phyloP scores from a whole-genome alignment of 2,797 vertebrate species.

The Cryptoblepharus egeriae region DNA sequence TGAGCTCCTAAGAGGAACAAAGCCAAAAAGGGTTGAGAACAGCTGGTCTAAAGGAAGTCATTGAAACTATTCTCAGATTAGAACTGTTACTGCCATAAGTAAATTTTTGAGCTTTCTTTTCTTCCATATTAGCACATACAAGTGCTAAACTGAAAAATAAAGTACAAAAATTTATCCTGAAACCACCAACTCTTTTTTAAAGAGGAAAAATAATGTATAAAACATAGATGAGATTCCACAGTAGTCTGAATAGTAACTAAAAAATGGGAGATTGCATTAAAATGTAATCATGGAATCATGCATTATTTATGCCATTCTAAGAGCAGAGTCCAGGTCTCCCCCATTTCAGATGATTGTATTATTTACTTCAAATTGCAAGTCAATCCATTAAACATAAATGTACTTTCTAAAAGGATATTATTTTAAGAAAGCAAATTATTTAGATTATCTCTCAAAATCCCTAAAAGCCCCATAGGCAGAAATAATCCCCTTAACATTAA shows the following conservation, averaged over 20 bases:
- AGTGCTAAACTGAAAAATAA: conserved; percentile 28
- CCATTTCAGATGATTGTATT: conserved; percentile 45
- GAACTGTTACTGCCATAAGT: not conserved
- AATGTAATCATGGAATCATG: conserved; percentile 55
- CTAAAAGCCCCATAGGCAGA: conserved; percentile 41
- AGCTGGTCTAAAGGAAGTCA: too few species aligned
- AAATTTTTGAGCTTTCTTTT: conserved; percentile 42
- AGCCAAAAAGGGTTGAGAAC: too few species aligned
- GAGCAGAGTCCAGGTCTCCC: not conserved
- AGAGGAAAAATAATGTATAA: not conserved
- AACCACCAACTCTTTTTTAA: not conserved
- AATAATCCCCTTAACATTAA: conserved; percentile 41
- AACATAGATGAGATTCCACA: conserved; percentile 37
- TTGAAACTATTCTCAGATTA: too few species aligned
- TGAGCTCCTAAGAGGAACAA: too few species aligned
- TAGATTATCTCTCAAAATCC: conserved; percentile 42
- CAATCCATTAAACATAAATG: conserved; percentile 49
- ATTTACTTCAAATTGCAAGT: conserved; percentile 58
- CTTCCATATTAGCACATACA: conserved; percentile 19
- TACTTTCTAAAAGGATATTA: conserved; percentile 37
- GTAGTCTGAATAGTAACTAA: conserved; percentile 35
- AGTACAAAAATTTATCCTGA: conserved; percentile 33
- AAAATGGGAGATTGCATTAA: conserved; percentile 47
- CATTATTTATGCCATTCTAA: conserved; percentile 57
- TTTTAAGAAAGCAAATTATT: conserved; percentile 44